Conservation (phyloP, 2,797 vertebrate genomes). For the Microchirus variegatus region DNA sequence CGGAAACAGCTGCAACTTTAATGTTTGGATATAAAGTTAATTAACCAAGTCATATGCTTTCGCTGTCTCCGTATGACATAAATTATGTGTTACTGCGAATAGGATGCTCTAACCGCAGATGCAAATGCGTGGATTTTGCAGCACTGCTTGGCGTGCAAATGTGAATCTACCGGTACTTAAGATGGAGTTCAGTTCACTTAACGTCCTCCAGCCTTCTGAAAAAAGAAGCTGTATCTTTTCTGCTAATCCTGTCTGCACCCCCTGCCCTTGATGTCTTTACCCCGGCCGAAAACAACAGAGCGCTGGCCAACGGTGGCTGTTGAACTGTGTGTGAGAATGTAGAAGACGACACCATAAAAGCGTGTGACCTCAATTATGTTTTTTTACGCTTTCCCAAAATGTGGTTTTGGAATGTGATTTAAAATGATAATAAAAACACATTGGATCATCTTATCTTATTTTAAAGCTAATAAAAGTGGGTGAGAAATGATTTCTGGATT, state of each 20-base stretch:
- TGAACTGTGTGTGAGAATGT: conserved; percentile 5
- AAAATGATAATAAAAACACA: conserved; percentile 30
- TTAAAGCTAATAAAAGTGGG: conserved; percentile 16
- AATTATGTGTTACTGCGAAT: no score
- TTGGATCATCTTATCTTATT: background rate
- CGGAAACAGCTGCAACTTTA: no score
- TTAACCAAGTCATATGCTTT: no score
- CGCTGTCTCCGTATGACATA: no score
- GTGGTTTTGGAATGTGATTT: conserved; percentile 17
- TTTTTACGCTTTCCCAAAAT: conserved; percentile 15
- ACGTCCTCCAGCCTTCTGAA: conserved; percentile 44
- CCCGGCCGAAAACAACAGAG: conserved; percentile 32
- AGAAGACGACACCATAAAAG: background rate
- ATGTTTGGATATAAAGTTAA: no score
- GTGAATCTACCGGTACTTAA: conserved; percentile 23
- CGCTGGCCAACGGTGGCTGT: conserved; percentile 34
- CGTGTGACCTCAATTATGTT: conserved; percentile 13
- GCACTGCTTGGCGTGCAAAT: conserved; percentile 16
- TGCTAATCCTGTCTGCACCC: conserved; percentile 63
- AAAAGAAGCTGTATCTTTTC: conserved; percentile 47
- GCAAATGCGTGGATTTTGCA: conserved; percentile 6
- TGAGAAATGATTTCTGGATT: conserved; percentile 15
- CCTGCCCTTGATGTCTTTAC: conserved; percentile 59
- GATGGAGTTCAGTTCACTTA: conserved; percentile 47
- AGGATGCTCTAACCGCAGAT: no score